Evolutionary conservation across 2,888 invertebrate species (phyloP).

Genomic region (Sicus ferrugineus): DNA sequence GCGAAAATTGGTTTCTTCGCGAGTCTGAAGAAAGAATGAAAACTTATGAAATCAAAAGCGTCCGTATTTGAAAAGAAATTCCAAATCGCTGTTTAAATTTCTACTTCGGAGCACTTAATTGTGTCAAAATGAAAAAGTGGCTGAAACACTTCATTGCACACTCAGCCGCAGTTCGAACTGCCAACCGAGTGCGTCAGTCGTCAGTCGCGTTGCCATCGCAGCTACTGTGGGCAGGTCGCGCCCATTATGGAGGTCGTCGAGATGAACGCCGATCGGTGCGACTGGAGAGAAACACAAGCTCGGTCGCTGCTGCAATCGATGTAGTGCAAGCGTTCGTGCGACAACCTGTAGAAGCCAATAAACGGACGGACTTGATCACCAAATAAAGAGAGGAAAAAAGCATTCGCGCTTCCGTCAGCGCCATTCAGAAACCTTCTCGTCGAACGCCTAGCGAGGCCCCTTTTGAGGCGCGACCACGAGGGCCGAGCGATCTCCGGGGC

Average conservation of each 20-base stretch:
- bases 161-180: not conserved
- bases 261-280: not conserved
- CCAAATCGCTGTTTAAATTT: too few relatives aligned
- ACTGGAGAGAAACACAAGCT: not conserved
- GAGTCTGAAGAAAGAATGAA: too few relatives aligned
- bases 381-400: constrained; percentile 29
- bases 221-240: constrained; percentile 54
- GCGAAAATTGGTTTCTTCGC: too few relatives aligned
- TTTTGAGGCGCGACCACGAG: too few relatives aligned
- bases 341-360: constrained; percentile 9
- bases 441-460: too few relatives aligned
- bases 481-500: too few relatives aligned
- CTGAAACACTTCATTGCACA: not conserved
- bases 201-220: constrained; percentile 48
- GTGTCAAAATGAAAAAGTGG: not conserved
- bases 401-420: constrained; percentile 12
- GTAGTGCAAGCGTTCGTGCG: not conserved
- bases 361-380: constrained; percentile 4
- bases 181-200: not conserved
- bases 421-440: too few relatives aligned
- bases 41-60: too few relatives aligned
- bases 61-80: too few relatives aligned
- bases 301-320: not conserved
- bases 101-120: not conserved
- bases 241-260: constrained; percentile 50